Percentiles rank a stretch among this genome's conserved stretches.
These are phyloP conservation scores for Malurus alboscapulatus DNA, from an alignment of 2,113 vertebrate genomes.

Conservation along the genomic window DNA sequence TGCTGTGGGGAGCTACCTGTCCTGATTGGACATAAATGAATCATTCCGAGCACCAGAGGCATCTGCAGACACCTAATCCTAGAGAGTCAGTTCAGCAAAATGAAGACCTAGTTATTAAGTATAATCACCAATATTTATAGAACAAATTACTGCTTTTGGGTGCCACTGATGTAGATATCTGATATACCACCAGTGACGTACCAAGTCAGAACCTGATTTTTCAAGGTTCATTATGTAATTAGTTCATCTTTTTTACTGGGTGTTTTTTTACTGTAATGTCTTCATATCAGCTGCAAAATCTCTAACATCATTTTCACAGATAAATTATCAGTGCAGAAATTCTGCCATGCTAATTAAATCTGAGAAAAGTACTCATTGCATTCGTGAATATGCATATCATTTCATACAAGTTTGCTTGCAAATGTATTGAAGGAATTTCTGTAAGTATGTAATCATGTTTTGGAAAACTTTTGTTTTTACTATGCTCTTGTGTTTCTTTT, in stretches of 20 bases:
- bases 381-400: constrained; percentile 14
- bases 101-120: constrained; percentile 50
- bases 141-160: constrained; percentile 1
- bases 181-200: constrained; percentile 9
- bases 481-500: not conserved
- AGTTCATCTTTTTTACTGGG: not conserved
- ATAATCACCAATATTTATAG: constrained; percentile 42
- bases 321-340: constrained; percentile 27
- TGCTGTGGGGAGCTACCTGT: not conserved
- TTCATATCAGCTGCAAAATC: constrained; percentile 41
- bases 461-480: not conserved
- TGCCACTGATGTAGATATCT: not conserved
- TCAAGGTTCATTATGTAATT: constrained; percentile 50
- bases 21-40: not conserved
- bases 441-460: not conserved
- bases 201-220: constrained; percentile 32
- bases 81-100: constrained; percentile 18
- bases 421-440: not conserved
- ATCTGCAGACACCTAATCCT: not conserved
- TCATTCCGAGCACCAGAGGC: not conserved
- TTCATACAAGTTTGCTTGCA: not conserved
- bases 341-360: not conserved
- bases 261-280: constrained; percentile 44
- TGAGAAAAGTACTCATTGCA: not conserved
- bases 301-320: constrained; percentile 34